A percentile compares a stretch with the other conserved stretches of the same genome.
phyloP scores from a whole-genome alignment of 2,113 vertebrate species.

The Myodes glareolus region DNA sequence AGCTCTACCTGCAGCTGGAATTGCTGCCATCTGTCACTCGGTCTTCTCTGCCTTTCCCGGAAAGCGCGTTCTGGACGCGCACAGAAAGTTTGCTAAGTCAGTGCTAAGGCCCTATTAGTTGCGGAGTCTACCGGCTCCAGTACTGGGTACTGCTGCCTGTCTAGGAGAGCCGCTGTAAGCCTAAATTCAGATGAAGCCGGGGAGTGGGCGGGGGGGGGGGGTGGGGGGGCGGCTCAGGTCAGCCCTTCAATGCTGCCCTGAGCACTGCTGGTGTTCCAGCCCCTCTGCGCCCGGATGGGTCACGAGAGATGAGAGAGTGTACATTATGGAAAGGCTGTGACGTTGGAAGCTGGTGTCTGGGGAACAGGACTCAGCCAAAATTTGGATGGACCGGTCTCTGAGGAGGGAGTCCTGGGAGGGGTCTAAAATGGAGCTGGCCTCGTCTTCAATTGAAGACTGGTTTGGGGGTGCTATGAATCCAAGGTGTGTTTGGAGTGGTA shows the following conservation, averaged over 20 bases:
- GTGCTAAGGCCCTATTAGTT: not conserved
- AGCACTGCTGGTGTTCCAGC: not conserved
- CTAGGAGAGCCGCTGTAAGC: not conserved
- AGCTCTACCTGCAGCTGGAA: not conserved
- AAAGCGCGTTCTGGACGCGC: not conserved
- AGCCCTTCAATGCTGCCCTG: too few relatives aligned
- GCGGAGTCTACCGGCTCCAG: accelerated
- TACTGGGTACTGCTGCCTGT: not conserved
- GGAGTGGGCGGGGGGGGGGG: not conserved
- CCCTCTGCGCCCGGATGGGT: not conserved
- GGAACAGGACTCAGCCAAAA: not conserved
- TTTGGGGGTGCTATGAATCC: not conserved
- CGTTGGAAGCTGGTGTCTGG: not conserved
- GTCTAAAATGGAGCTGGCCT: not conserved
- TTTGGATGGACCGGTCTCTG: not conserved
- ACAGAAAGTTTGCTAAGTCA: not conserved
- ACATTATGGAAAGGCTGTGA: accelerated
- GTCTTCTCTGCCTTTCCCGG: not conserved
- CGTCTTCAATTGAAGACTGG: not conserved
- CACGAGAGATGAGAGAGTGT: not conserved
- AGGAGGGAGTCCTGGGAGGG: not conserved
- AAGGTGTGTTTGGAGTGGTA: not conserved
- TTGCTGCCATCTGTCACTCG: not conserved
- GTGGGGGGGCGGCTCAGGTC: not conserved
- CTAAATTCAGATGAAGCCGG: accelerated